Evolutionary conservation across 2,888 invertebrate genomes (phyloP).

Genomic region (Lepas anatifera): DNA sequence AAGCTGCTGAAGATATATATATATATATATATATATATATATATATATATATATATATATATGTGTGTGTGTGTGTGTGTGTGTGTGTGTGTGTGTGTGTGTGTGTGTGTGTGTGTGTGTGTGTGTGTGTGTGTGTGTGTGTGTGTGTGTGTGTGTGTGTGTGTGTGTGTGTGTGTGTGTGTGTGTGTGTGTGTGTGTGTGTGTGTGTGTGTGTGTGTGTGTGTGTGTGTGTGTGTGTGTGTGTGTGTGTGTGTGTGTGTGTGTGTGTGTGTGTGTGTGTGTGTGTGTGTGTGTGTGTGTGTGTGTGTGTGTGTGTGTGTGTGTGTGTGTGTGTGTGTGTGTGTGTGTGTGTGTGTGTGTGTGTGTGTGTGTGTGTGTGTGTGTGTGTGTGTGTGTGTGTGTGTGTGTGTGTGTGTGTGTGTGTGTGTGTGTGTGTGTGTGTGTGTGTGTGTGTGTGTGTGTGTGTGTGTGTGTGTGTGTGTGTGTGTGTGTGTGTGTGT

Average conservation of each 20-base stretch:
- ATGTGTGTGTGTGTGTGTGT: constrained; percentile 4
- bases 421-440: no score
- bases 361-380: no score
- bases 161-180: background rate
- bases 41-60: no score
- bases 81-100: constrained; percentile 7
- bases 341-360: no score
- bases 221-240: background rate
- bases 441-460: no score
- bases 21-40: no score
- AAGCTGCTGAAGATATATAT: no score
- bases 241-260: background rate
- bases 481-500: no score
- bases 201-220: background rate
- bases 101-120: background rate
- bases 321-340: no score
- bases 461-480: no score
- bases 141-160: background rate
- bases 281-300: background rate
- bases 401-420: no score
- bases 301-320: background rate
- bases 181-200: background rate
- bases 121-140: background rate
- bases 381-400: no score
- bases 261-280: background rate